A percentile compares a stretch with the other conserved stretches of the same genome.
phyloP scores from a whole-genome alignment of 2,113 vertebrate genomes.

The Nyctereutes procyonoides region DNA sequence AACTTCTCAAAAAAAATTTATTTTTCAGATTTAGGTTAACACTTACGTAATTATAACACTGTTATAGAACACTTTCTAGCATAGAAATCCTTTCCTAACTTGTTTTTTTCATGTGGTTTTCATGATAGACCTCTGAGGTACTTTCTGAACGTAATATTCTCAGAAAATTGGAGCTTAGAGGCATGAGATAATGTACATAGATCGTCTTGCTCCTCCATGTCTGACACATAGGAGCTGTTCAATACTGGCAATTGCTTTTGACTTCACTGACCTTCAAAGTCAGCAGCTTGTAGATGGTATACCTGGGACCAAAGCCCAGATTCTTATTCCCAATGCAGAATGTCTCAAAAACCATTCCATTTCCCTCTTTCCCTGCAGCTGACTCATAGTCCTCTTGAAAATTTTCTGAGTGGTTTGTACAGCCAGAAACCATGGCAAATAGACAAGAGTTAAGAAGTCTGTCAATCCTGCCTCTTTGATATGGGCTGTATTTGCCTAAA shows the following conservation, averaged over 20 bases:
- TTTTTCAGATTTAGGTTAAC: background rate
- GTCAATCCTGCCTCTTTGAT: background rate
- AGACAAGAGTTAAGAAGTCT: background rate
- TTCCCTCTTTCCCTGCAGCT: background rate
- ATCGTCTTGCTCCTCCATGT: background rate
- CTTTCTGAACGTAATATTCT: background rate
- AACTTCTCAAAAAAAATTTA: background rate
- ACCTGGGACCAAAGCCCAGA: background rate
- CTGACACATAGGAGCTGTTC: background rate
- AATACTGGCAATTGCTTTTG: background rate
- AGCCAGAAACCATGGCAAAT: background rate
- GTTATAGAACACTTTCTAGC: background rate
- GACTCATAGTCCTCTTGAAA: background rate
- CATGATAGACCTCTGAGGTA: background rate
- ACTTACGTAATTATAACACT: background rate
- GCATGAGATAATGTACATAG: background rate
- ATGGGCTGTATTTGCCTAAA: background rate
- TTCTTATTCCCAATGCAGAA: background rate
- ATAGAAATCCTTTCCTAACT: constrained; percentile 40
- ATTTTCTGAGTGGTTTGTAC: background rate
- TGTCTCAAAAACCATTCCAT: background rate
- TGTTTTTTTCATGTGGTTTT: background rate
- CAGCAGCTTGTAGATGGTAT: background rate
- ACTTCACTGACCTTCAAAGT: background rate
- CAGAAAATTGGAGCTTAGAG: constrained; percentile 7